Percentiles rank a stretch among this genome's conserved stretches.
phyloP scores from a whole-genome alignment of 2,888 invertebrate genomes.

The Patella caerulea region DNA sequence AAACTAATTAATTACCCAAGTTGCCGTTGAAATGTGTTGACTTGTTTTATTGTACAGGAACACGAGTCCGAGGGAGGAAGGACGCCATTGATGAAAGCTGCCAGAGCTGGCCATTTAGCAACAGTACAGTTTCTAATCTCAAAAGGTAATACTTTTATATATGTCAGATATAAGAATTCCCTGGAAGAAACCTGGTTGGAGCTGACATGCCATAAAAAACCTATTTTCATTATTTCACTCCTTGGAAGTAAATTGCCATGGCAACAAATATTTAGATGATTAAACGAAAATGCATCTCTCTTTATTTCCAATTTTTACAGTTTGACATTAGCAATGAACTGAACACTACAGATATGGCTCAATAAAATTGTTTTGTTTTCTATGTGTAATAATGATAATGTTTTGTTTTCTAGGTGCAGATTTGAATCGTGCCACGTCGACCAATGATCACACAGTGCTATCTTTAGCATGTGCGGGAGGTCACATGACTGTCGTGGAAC shows the following conservation, averaged over 20 bases:
- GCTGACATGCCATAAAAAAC: too few relatives aligned
- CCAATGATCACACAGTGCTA: slow-evolving; percentile 96
- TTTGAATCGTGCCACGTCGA: slow-evolving; percentile 85
- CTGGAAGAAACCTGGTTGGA: too few relatives aligned
- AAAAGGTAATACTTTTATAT: slow-evolving; percentile 74
- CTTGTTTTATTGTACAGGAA: slow-evolving; percentile 75
- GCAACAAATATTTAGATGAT: background rate
- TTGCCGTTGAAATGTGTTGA: background rate
- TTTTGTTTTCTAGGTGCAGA: slow-evolving; percentile 76
- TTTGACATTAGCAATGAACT: too few relatives aligned
- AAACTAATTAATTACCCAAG: too few relatives aligned
- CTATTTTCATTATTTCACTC: too few relatives aligned
- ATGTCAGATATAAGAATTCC: too few relatives aligned
- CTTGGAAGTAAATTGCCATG: too few relatives aligned
- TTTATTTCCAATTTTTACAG: too few relatives aligned
- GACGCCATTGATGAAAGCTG: slow-evolving; percentile 98
- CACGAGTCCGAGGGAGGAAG: slow-evolving; percentile 97
- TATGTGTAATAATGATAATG: background rate
- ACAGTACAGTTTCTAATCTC: slow-evolving; percentile 95
- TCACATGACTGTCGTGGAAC: slow-evolving; percentile 92
- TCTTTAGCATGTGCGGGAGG: slow-evolving; percentile 97
- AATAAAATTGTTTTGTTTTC: background rate
- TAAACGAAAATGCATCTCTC: background rate
- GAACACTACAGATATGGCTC: too few relatives aligned
- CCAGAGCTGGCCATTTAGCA: slow-evolving; percentile 94